Base-by-base conservation (phyloP, 2,888 invertebrate genomes). In the Hirtodrosophila cameraria region DNA sequence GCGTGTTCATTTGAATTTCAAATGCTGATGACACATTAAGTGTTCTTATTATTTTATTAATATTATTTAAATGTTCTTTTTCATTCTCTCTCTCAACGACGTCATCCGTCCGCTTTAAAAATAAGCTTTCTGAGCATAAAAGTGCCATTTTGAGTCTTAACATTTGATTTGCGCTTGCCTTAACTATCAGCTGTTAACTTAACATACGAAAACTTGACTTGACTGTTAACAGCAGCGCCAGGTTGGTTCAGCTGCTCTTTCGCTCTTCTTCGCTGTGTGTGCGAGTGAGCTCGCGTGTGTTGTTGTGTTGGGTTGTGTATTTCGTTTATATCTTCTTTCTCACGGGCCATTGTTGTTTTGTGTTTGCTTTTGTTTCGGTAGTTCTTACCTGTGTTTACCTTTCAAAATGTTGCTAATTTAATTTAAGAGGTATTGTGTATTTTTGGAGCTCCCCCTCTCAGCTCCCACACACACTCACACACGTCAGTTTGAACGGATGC, bases 321-420 rank as follows among this genome's bases (percentile, higher is more conserved):
- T 53, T 72, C 35, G n/a, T 43, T 57, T 58, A 20, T 25, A 61
- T 46, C 20, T 58, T 41, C 35, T 27, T 38, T 61, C 60, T 43
- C 54, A 68, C 18, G 48, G 38, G 31, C 59, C 61, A 61, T n/a
- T n/a, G n/a, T n/a, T 70, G 69, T 64, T 66, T 57, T 27, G 9
- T 57, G 45, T 42, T 27, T 52, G 39, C 52, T 53, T 38, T 33
- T 54, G 49, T 46, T 61, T 45, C 23, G 30, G 41, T 70, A 50
- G 46, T 55, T 43, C 35, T 28, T 11, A 12, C 25, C 45, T 46
- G 18, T 39, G 62, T 61, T 58, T 61, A 66, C 28, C 23, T 53
- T 54, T 18, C 20, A 30, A 39, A 63, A 63, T 67, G 30, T 50
- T 65, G 38, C 52, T 66, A 77, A 69, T 65, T 78, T 39, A 81